Evolutionary conservation across 2,888 invertebrate genomes (phyloP).

Genomic region (Crematogaster levior): DNA sequence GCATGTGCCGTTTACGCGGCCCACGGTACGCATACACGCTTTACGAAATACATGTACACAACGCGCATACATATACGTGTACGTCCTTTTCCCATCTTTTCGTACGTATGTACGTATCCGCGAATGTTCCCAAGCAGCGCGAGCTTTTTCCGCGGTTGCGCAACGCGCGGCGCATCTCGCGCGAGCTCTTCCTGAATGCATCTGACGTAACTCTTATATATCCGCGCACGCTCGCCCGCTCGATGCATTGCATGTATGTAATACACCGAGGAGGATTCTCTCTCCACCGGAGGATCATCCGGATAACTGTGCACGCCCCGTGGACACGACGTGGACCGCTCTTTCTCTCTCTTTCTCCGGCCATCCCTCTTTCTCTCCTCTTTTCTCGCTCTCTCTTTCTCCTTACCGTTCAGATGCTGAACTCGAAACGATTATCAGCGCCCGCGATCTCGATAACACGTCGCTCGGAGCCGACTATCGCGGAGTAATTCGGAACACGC

Average conservation of each 20-base stretch:
- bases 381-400: constrained; percentile 7
- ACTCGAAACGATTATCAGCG: constrained; percentile 66
- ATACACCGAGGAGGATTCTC: constrained; percentile 58
- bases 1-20: constrained; percentile 43
- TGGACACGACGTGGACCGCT: constrained; percentile 44
- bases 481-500: constrained; percentile 61
- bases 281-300: constrained; percentile 40
- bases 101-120: constrained; percentile 15
- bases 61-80: not conserved
- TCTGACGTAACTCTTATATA: constrained; percentile 73
- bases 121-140: constrained; percentile 65
- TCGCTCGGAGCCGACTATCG: constrained; percentile 49
- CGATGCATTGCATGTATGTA: constrained; percentile 58
- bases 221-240: constrained; percentile 32
- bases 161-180: constrained; percentile 61
- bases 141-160: constrained; percentile 67
- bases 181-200: constrained; percentile 70
- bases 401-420: constrained; percentile 46
- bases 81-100: not conserved
- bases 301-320: constrained; percentile 72
- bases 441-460: constrained; percentile 64
- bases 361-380: not conserved
- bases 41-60: not conserved
- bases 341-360: not conserved
- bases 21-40: constrained; percentile 1